A percentile compares a stretch with the other conserved stretches of the same genome.
Conservation (phyloP, 2,113 vertebrate genomes). For the Oplegnathus fasciatus region DNA sequence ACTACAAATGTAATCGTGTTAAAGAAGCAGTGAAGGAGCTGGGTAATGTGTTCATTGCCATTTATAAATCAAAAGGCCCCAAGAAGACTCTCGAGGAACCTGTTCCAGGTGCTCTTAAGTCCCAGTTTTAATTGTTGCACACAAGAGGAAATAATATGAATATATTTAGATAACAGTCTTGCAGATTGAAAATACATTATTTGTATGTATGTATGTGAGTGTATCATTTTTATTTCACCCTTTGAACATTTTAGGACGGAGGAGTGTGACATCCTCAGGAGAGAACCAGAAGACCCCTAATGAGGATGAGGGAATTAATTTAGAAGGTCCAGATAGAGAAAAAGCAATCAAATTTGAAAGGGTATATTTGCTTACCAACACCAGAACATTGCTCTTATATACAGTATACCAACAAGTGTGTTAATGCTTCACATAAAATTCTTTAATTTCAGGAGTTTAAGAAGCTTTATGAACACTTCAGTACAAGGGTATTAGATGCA, state of each 20-base stretch:
- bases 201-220: not conserved
- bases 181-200: not conserved
- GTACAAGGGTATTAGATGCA: conserved; percentile 84
- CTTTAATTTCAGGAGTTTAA: conserved; percentile 85
- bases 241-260: conserved; percentile 66
- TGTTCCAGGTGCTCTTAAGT: conserved; percentile 68
- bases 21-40: conserved; percentile 87
- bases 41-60: conserved; percentile 78
- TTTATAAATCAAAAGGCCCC: conserved; percentile 78
- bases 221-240: not conserved
- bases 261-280: conserved; percentile 69
- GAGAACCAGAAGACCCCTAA: conserved; percentile 14
- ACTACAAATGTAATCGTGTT: conserved; percentile 83
- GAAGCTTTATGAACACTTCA: conserved; percentile 86
- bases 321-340: conserved; percentile 60
- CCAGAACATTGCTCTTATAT: not conserved
- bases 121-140: not conserved
- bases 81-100: conserved; percentile 29
- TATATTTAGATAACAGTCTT: not conserved
- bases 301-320: conserved; percentile 37
- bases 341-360: conserved; percentile 86
- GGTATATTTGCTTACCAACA: conserved; percentile 68
- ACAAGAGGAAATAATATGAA: not conserved
- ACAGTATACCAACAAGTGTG: not conserved
- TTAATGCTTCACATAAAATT: conserved; percentile 21